These are phyloP conservation scores for Ormyrus rosae DNA, from an alignment of 2,888 invertebrate genomes.

Conservation along the genomic window DNA sequence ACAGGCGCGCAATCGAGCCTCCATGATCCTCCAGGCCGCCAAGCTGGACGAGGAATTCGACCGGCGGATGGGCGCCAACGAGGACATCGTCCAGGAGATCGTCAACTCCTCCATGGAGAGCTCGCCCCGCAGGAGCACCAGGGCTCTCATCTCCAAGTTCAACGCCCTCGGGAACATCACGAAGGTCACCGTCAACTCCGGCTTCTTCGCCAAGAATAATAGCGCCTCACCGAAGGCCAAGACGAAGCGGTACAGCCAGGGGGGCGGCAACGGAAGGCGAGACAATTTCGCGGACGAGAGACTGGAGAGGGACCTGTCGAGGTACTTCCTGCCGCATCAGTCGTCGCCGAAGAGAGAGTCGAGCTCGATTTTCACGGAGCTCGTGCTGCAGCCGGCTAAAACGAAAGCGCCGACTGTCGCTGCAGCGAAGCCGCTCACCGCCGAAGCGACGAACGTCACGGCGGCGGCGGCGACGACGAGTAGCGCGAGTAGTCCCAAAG, in stretches of 20 bases:
- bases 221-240: slow-evolving; percentile 43
- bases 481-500: background rate
- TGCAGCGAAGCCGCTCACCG: too few species aligned
- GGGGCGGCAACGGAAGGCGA: background rate
- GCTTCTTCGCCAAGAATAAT: slow-evolving; percentile 76
- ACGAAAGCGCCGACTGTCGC: background rate
- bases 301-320: slow-evolving; percentile 64
- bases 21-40: slow-evolving; percentile 64
- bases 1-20: slow-evolving; percentile 71
- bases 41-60: slow-evolving; percentile 58
- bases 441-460: background rate
- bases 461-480: background rate
- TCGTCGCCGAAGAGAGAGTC: slow-evolving; percentile 54
- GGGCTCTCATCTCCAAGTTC: slow-evolving; percentile 81
- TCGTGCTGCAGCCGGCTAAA: background rate
- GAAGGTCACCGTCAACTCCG: slow-evolving; percentile 77
- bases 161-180: slow-evolving; percentile 79
- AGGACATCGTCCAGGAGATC: slow-evolving; percentile 67
- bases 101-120: slow-evolving; percentile 68
- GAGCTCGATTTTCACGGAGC: slow-evolving; percentile 42
- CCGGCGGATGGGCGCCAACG: slow-evolving; percentile 59
- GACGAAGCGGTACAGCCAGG: slow-evolving; percentile 52
- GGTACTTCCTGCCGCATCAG: slow-evolving; percentile 66
- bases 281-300: slow-evolving; percentile 9
- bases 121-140: slow-evolving; percentile 71